Evolutionary conservation across 2,888 invertebrate genomes (phyloP).

Genomic region (Orthonevra nobilis): DNA sequence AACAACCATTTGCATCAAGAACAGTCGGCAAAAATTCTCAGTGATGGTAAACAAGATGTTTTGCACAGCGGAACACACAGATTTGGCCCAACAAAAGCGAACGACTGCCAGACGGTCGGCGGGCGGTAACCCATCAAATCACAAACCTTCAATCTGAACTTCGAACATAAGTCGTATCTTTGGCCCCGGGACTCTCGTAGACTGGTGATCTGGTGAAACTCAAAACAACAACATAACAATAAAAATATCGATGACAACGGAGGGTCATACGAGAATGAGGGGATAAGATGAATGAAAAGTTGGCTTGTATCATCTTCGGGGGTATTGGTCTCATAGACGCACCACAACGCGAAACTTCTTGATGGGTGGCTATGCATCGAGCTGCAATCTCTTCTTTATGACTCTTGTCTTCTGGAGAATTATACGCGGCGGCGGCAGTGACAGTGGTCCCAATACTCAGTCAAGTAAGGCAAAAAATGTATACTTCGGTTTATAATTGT

Average conservation of each 20-base stretch:
- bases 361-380: conserved; percentile 34
- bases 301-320: not conserved
- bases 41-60: conserved; percentile 53
- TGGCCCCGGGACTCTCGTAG: too few species aligned
- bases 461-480: not conserved
- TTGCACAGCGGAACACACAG: conserved; percentile 4
- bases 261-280: not conserved
- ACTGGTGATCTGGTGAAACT: too few species aligned
- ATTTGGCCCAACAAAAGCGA: conserved; percentile 15
- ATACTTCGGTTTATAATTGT: too few species aligned
- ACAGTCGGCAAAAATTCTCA: conserved; percentile 27
- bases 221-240: conserved; percentile 51
- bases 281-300: conserved; percentile 3
- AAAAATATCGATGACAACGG: not conserved
- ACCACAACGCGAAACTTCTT: conserved; percentile 26
- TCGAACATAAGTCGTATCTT: too few species aligned
- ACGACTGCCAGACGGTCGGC: not conserved
- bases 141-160: conserved; percentile 20
- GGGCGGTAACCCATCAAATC: conserved; percentile 28
- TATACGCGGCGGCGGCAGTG: conserved; percentile 53
- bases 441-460: too few species aligned
- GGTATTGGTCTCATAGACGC: not conserved
- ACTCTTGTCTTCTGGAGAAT: conserved; percentile 31
- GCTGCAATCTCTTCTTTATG: conserved; percentile 38
- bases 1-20: not conserved